phyloP scores from a whole-genome alignment of 2,888 invertebrate genomes.

The Acanthoscelides obtectus region DNA sequence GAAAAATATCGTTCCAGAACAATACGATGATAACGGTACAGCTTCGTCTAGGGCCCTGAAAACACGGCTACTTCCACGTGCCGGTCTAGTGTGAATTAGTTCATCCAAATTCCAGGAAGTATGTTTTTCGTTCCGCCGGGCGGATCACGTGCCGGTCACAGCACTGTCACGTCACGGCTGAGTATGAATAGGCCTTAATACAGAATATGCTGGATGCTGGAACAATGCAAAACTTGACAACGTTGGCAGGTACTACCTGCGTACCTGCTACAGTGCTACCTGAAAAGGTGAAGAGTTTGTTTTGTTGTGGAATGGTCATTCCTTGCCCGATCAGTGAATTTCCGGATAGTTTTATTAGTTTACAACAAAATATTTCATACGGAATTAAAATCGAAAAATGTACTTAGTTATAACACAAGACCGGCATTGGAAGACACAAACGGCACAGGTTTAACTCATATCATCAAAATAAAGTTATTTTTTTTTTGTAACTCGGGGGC shows the following conservation, averaged over 20 bases:
- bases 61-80: too few species aligned
- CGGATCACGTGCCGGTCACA: too few species aligned
- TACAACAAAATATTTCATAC: not conserved
- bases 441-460: not conserved
- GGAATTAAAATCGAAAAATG: conserved; percentile 26
- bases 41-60: too few species aligned
- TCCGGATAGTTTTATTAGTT: conserved; percentile 47
- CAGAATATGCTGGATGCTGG: too few species aligned
- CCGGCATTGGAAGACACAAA: not conserved
- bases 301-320: conserved; percentile 17
- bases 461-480: conserved; percentile 54
- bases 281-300: conserved; percentile 57
- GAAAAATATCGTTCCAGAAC: too few species aligned
- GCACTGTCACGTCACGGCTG: too few species aligned
- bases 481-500: too few species aligned
- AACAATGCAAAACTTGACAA: not conserved
- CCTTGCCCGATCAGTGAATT: not conserved
- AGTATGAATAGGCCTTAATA: too few species aligned
- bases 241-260: not conserved
- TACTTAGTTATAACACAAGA: conserved; percentile 47
- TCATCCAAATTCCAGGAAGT: too few species aligned
- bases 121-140: too few species aligned
- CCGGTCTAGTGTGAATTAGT: too few species aligned
- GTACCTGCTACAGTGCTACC: conserved; percentile 81
- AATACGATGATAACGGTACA: too few species aligned